Conservation (phyloP, 2,113 vertebrate genomes). For the Gorsachius goisagi region DNA sequence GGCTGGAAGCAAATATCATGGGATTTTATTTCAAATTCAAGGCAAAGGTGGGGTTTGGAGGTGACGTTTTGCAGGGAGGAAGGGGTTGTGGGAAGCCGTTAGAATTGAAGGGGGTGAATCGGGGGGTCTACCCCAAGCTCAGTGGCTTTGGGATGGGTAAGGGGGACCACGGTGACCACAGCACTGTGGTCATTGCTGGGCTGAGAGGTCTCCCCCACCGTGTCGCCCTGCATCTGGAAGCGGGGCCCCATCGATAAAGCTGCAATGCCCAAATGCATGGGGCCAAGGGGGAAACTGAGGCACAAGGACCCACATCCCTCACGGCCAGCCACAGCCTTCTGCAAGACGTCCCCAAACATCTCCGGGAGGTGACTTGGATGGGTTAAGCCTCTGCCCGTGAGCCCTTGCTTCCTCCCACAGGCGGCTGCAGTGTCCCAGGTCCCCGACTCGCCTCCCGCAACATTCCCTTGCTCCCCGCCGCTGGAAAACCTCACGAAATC, state of each 20-base stretch:
- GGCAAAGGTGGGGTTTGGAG: neutral
- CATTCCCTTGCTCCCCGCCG: neutral
- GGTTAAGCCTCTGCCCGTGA: neutral
- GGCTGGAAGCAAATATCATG: neutral
- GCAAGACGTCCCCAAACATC: neutral
- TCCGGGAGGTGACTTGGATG: neutral
- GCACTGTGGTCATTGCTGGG: fast-evolving
- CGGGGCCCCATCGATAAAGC: neutral
- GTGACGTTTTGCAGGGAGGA: neutral
- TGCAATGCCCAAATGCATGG: neutral
- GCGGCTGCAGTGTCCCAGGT: neutral
- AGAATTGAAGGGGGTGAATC: neutral
- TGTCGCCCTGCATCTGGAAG: too few relatives aligned
- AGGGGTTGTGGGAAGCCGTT: neutral
- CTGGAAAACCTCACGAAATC: neutral
- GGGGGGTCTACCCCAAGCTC: neutral
- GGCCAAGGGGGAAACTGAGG: neutral
- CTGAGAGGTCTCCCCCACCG: neutral
- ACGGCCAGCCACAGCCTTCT: neutral
- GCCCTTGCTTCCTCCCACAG: fast-evolving
- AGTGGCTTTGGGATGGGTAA: neutral
- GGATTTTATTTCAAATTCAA: neutral
- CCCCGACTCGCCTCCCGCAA: neutral
- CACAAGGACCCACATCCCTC: neutral
- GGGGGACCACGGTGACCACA: neutral